Base-by-base conservation (phyloP, 2,888 invertebrate genomes). In the Caenorhabditis wallacei region DNA sequence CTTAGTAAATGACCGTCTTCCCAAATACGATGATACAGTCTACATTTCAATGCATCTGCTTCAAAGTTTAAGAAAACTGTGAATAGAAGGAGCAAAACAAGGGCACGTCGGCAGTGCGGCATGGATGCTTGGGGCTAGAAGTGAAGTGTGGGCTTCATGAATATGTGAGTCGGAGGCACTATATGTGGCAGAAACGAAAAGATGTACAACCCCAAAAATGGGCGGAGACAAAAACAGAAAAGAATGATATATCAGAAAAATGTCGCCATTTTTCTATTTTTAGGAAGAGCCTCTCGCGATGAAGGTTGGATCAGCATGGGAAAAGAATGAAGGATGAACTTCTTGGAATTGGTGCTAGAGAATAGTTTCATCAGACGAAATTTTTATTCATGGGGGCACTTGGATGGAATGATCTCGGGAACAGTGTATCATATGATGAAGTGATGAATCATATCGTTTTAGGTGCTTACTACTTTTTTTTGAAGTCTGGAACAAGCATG, bases 21-120 rank as follows among this genome's bases (percentile, higher is more conserved):
- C 40, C 68, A 68, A 63, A 87, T 86, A 46, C 85, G 83, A 74
- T 88, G 88, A 63, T 74, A 87, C 20, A 85, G 79, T 30, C 83
- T 80, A 68, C 89, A 88, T 53, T 83, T 80, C 53, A 86, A 24
- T 10, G 87, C 83, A 53, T 54, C 26, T 4, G 48, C n/a, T 16
- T 61, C 76, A 24, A 48, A 66, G 57, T 78, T 61, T 37, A 46
- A 24, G 40, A 61, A 13, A 37, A 59, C 35, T 24, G 61, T 51
- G 35, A 78, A 63, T 63, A 78, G 35, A 69, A 78, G 63, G 56
- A 78, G 69, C 61, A 69, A 78, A 70, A 70, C 78, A 71, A 75
- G 71, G 66, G 26, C 70, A 74, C 76, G 76, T 48, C 66, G 75
- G 70, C 63, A 59, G 75, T 61, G 46, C 71, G 71, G 76, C 76